Percentiles rank a stretch among this genome's conserved stretches.
These are phyloP conservation scores for Pipistrellus pygmaeus DNA, from an alignment of 2,797 vertebrate species.

Conservation along the genomic window DNA sequence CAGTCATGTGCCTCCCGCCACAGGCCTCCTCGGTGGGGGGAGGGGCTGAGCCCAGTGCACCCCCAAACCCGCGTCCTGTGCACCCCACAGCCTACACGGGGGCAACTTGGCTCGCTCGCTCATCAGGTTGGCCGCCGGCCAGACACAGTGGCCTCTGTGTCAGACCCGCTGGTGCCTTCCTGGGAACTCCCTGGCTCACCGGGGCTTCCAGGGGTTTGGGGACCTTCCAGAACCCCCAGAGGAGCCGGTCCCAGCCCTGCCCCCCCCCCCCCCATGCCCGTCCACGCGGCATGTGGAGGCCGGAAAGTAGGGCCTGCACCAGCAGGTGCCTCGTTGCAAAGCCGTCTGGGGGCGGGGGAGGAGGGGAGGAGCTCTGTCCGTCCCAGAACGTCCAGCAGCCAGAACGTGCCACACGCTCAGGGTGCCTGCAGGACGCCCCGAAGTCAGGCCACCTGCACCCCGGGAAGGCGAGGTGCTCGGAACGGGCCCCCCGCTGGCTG, in stretches of 20 bases:
- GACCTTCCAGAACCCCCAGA: constrained; percentile 18
- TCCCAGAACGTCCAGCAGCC: not conserved
- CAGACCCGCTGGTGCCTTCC: not conserved
- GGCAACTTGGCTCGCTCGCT: accelerated
- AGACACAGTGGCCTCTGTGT: not conserved
- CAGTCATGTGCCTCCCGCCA: constrained; percentile 36
- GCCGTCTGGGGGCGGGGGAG: too few relatives aligned
- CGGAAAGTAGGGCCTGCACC: not conserved
- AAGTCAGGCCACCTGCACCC: not conserved
- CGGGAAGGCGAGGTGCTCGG: not conserved
- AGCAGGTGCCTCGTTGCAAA: not conserved
- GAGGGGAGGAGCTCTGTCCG: not conserved
- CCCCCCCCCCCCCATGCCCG: not conserved
- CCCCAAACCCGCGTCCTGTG: not conserved
- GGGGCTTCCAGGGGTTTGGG: constrained; percentile 5
- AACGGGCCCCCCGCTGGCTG: not conserved
- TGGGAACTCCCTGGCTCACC: not conserved
- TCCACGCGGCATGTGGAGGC: not conserved
- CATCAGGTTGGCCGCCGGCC: not conserved
- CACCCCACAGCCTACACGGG: not conserved
- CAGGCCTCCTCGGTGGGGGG: not conserved
- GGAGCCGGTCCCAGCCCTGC: not conserved
- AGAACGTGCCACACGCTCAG: not conserved
- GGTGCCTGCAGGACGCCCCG: not conserved
- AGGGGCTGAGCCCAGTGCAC: not conserved